phyloP scores from a whole-genome alignment of 2,797 vertebrate species.

The Poecilia gillii region DNA sequence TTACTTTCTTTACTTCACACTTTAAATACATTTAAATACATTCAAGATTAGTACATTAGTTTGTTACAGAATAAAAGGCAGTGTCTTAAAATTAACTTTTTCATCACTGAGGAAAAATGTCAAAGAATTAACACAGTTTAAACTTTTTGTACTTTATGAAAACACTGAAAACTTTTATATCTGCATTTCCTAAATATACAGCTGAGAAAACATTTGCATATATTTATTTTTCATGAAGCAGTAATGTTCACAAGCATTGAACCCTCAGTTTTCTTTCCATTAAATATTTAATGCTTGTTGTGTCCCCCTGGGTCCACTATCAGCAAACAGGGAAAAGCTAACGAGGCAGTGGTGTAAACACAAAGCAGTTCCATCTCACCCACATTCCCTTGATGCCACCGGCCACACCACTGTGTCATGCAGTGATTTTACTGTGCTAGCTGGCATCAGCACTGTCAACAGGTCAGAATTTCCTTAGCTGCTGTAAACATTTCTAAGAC shows the following conservation, averaged over 20 bases:
- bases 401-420: slow-evolving; percentile 16
- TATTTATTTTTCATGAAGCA: slow-evolving; percentile 25
- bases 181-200: slow-evolving; percentile 15
- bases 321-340: slow-evolving; percentile 48
- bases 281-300: slow-evolving; percentile 63
- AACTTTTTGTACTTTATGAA: slow-evolving; percentile 13
- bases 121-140: background rate
- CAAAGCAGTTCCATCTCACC: slow-evolving; percentile 39
- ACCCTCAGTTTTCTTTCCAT: slow-evolving; percentile 42
- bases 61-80: background rate
- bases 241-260: slow-evolving; percentile 25
- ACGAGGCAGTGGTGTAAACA: slow-evolving; percentile 45
- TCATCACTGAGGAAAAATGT: background rate
- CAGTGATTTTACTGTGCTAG: slow-evolving; percentile 24
- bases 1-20: background rate
- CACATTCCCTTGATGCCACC: slow-evolving; percentile 41
- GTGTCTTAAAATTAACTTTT: background rate
- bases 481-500: background rate
- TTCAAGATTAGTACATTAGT: background rate
- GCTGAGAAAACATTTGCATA: slow-evolving; percentile 3
- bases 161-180: slow-evolving; percentile 7
- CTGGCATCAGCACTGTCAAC: slow-evolving; percentile 17
- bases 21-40: background rate
- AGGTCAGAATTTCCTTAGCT: slow-evolving; percentile 10
- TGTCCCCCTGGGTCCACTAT: slow-evolving; percentile 43